These are phyloP conservation scores for Chitala chitala DNA, from an alignment of 2,113 vertebrate species.

Conservation along the genomic window DNA sequence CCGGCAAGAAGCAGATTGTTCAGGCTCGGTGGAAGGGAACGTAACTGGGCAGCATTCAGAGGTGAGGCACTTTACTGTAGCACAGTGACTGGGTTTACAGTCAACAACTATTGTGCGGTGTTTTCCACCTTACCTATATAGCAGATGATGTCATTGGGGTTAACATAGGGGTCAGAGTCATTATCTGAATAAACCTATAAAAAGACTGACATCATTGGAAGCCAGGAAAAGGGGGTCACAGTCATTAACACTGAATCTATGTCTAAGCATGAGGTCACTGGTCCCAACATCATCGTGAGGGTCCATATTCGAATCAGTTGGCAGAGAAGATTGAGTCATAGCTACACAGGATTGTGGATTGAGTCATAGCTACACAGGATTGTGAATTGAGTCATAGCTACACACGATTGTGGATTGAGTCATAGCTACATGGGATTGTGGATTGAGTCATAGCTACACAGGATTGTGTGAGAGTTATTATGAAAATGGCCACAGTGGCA, in stretches of 20 bases:
- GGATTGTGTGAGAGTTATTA: neutral
- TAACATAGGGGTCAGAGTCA: neutral
- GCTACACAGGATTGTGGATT: too few relatives aligned
- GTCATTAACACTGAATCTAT: neutral
- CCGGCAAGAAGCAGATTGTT: too few relatives aligned
- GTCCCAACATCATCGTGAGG: neutral
- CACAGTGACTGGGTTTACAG: neutral
- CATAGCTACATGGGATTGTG: too few relatives aligned
- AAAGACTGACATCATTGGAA: neutral
- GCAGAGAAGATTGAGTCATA: neutral
- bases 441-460: neutral
- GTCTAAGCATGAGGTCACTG: slow-evolving; percentile 1
- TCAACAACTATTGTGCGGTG: too few relatives aligned
- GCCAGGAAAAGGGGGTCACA: too few relatives aligned
- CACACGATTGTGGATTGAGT: too few relatives aligned
- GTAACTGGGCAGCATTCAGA: neutral
- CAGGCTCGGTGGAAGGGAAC: too few relatives aligned
- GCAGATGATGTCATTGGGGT: neutral
- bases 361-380: too few relatives aligned
- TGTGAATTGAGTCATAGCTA: neutral
- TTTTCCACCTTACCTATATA: neutral
- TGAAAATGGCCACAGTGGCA: neutral
- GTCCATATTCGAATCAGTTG: neutral
- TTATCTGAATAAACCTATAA: neutral
- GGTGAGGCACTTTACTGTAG: neutral